Base-by-base conservation (phyloP, 2,888 invertebrate genomes). In the Nemapogon koenigi region DNA sequence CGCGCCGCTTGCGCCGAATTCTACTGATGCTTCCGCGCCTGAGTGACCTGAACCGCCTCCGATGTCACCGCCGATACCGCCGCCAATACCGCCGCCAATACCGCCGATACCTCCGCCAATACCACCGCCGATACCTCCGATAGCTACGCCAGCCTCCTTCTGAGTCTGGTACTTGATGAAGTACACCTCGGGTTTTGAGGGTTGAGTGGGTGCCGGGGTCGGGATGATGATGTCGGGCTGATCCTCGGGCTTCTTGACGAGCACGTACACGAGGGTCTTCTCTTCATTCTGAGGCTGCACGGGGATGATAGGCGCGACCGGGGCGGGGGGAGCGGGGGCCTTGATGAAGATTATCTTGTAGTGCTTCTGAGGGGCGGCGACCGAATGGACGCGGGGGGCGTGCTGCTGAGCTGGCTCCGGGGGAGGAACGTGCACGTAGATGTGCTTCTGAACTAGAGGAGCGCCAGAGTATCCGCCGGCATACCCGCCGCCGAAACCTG, bases 331-430 rank as follows among this genome's bases (percentile, higher is more conserved):
- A 51, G 91, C 86, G 54, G 92, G 92, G 39, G 92, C 92, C 82
- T 93, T 93, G 73, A 93, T 93, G 84, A 93, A 93, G 76, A 93
- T 91, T 65, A 93, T 93, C 64, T 93, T 93, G 84, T 93, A 91
- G 69, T 92, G 91, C 57, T 92, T 92, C 70, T 91, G 91, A 32
- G 91, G 83, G 47, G 89, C 87, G 35, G 87, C 86, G 1, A 86
- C 78, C 13, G 82, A 81, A 3, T 75, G 69, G 49, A 90, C 84
- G 52, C 87, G 84, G 45, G 82, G 81, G 37, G 84, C 81, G 51
- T 85, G 81, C 55, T 84, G 81, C 55, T 87, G 86, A 52, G 87
- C 86, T n/a, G 87, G 90, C 68, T 92, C 91, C 82, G 89, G 91
- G 57, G 92, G 92, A 36, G 93, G 92, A 10, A 93, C 91, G 63